Percentiles rank a stretch among this genome's conserved stretches.
These are phyloP conservation scores for Palythoa heliodiscus DNA, from an alignment of 92 coral and sea anemone genomes.

Conservation along the genomic window DNA sequence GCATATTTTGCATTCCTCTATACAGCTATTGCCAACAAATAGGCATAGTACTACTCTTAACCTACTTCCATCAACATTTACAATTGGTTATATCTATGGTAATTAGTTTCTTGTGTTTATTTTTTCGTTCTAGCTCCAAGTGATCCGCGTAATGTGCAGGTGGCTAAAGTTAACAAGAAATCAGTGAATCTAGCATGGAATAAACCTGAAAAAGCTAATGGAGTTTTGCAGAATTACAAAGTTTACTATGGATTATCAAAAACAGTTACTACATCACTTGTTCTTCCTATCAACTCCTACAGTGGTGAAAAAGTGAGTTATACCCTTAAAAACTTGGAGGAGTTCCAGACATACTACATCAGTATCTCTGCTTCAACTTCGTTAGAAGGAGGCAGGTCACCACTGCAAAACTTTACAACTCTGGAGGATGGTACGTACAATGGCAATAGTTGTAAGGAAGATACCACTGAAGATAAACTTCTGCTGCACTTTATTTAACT, in stretches of 20 bases:
- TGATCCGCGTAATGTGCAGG: slow-evolving; percentile 20
- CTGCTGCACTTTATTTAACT: too few species aligned
- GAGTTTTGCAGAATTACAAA: too few species aligned
- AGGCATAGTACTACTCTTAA: too few species aligned
- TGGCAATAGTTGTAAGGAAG: too few species aligned
- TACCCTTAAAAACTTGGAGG: background rate
- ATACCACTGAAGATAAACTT: too few species aligned
- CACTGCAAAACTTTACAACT: background rate
- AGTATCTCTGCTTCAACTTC: slow-evolving; percentile 16
- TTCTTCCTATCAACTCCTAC: background rate
- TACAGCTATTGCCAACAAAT: too few species aligned
- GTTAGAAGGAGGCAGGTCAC: background rate
- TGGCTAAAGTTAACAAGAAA: background rate
- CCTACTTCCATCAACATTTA: background rate
- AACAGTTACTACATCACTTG: background rate
- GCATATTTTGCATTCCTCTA: too few species aligned
- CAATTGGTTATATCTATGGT: background rate
- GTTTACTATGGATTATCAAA: slow-evolving; percentile 3
- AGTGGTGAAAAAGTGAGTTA: background rate
- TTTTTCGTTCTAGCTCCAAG: slow-evolving; percentile 8
- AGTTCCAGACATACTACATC: slow-evolving; percentile 8
- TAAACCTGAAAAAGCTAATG: slow-evolving; percentile 8
- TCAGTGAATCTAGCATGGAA: slow-evolving; percentile 8
- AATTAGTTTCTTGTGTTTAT: background rate
- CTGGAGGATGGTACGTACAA: slow-evolving; percentile 32